phyloP scores from a whole-genome alignment of 2,888 invertebrate genomes.

The Eudasyphora cyanicolor region DNA sequence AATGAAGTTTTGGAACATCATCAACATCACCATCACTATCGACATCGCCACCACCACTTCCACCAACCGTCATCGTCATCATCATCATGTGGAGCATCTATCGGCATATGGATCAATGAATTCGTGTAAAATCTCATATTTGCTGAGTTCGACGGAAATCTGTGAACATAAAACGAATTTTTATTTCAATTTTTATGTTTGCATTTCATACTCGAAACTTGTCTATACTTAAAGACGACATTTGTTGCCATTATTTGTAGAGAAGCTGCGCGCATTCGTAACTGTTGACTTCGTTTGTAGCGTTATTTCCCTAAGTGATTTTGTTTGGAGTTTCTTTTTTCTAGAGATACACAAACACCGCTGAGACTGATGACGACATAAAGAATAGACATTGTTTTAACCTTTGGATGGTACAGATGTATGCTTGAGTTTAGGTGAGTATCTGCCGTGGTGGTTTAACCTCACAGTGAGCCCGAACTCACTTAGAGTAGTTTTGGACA shows the following conservation, averaged over 20 bases:
- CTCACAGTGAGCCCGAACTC: no score
- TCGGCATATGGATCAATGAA: conserved; percentile 36
- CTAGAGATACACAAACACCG: background rate
- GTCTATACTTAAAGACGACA: conserved; percentile 5
- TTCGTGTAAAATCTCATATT: conserved; percentile 31
- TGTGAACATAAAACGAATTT: conserved; percentile 46
- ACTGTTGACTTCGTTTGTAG: background rate
- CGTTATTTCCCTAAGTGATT: conserved; percentile 42
- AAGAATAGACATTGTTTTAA: conserved; percentile 40
- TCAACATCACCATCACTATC: conserved; percentile 1
- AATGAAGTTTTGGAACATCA: background rate
- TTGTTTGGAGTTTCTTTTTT: background rate
- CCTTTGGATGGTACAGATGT: conserved; percentile 28
- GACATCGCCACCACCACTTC: background rate
- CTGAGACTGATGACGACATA: conserved; percentile 50
- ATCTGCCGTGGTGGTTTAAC: no score
- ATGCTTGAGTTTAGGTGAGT: no score
- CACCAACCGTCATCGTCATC: conserved; percentile 26
- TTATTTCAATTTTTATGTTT: conserved; percentile 53
- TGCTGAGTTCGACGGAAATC: conserved; percentile 6
- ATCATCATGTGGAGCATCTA: no score
- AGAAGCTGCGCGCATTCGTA: background rate
- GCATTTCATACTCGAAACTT: conserved; percentile 27
- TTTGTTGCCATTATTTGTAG: background rate
- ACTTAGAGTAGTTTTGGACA: no score